These are phyloP conservation scores for Betta splendens DNA, from an alignment of 2,797 vertebrate genomes.

Conservation along the genomic window DNA sequence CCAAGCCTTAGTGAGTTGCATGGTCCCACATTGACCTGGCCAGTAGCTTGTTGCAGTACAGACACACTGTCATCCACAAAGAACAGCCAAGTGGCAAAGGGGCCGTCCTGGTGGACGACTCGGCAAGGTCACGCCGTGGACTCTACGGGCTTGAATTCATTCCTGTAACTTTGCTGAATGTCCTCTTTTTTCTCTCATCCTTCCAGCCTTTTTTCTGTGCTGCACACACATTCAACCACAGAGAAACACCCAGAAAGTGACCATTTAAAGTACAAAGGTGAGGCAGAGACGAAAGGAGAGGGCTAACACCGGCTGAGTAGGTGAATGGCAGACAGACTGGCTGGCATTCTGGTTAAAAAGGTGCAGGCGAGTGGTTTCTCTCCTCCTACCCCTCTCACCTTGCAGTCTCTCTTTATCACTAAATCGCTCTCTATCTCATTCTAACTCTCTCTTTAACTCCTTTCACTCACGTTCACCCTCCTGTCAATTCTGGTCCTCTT, in stretches of 20 bases:
- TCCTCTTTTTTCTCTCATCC: background rate
- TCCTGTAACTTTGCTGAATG: slow-evolving; percentile 23
- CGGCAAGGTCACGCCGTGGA: slow-evolving; percentile 11
- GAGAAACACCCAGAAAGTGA: background rate
- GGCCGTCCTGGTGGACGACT: slow-evolving; percentile 2
- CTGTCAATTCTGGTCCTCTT: slow-evolving; percentile 76
- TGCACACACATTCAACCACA: background rate
- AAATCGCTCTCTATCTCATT: slow-evolving; percentile 74
- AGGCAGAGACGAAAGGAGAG: background rate
- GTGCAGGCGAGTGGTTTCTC: slow-evolving; percentile 41
- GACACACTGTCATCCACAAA: slow-evolving; percentile 28
- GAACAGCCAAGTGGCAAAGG: slow-evolving; percentile 7
- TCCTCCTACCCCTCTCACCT: slow-evolving; percentile 57
- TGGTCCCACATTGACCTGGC: slow-evolving; percentile 7
- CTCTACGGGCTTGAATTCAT: slow-evolving; percentile 9
- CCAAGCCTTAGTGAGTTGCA: background rate
- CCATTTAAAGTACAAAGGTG: slow-evolving; percentile 16
- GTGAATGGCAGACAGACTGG: slow-evolving; percentile 19
- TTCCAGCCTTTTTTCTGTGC: background rate
- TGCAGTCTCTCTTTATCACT: slow-evolving; percentile 71
- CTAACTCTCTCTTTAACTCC: slow-evolving; percentile 76
- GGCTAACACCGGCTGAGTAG: slow-evolving; percentile 1
- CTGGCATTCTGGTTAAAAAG: slow-evolving; percentile 36
- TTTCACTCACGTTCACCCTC: slow-evolving; percentile 70
- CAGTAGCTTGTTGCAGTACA: slow-evolving; percentile 1